Base-by-base conservation (phyloP, 1,140 invertebrate species). In the Drosophila repleta region DNA sequence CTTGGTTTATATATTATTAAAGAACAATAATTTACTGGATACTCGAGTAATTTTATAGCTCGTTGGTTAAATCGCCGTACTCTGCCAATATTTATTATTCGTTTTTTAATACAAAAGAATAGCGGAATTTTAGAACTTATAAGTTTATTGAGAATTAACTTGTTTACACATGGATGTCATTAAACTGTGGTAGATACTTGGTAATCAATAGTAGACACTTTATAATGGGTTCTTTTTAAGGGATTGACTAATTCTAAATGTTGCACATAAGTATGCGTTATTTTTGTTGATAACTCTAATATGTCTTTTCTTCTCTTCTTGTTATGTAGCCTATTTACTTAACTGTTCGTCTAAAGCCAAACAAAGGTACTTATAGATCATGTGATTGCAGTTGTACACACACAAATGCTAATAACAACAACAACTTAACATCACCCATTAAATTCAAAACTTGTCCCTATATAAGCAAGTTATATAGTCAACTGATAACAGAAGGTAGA, bases 271-370 rank as follows among this genome's bases (percentile, higher is more conserved):
- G 26, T 20, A 21, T 21, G 13, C 17, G 37, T 3, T 29, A n/a
- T 35, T 43, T 7, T 11, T 26, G 18, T 35, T 74, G 26, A 79
- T 62, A 57, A 58, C 69, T 80, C 69, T 87, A 87, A 85, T 78
- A 32, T 74, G 24, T 76, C 58, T 56, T 87, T 71, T 79, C 49
- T 74, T 77, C 75, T 88, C 62, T 67, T 67, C 60, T 75, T 76
- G 52, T 89, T 93, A 95, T 95, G 53, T 94, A 97, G 96, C 96
- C 96, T 89, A 96, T 97, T 92, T 97, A 95, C 93, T 94, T 97
- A 90, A 94, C 93, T 90, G 93, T 95, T 91, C 92, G 93, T 85
- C 93, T 97, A 80, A 93, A 94, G 90, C 92, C 93, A 85, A 94
- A 96, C 85, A 93, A 96, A 96, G 96, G 96, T 96, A 96, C 93